A percentile compares a stretch with the other conserved stretches of the same genome.
These are phyloP conservation scores for Drosophila yakuba DNA, from an alignment of 1,140 invertebrate genomes.

Conservation along the genomic window DNA sequence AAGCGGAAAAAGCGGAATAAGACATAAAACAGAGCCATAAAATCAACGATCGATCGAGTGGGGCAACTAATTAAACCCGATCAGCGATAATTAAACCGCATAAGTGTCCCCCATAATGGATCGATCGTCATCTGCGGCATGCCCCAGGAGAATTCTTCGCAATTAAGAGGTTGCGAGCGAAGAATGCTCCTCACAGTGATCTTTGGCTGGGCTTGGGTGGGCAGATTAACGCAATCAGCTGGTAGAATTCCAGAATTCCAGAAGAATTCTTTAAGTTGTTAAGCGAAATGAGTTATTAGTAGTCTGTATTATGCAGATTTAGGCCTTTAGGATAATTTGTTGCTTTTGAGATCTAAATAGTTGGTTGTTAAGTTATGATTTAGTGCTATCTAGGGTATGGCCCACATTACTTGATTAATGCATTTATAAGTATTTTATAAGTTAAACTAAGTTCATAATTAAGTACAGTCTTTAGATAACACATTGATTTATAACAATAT, in stretches of 20 bases:
- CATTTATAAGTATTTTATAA: background rate
- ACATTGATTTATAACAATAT: too few relatives aligned
- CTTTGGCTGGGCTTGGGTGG: background rate
- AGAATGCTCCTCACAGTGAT: slow-evolving; percentile 7
- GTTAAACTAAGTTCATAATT: background rate
- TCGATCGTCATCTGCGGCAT: slow-evolving; percentile 4
- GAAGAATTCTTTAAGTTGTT: background rate
- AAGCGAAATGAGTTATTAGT: background rate
- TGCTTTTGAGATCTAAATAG: too few relatives aligned
- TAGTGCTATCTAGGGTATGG: too few relatives aligned
- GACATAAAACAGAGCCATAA: background rate
- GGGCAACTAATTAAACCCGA: slow-evolving; percentile 21
- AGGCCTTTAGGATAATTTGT: too few relatives aligned
- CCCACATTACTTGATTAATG: background rate
- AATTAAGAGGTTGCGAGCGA: background rate
- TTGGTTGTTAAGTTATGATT: too few relatives aligned
- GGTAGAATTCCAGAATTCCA: background rate
- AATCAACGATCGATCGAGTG: slow-evolving; percentile 1
- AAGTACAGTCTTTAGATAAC: too few relatives aligned
- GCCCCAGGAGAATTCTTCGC: slow-evolving; percentile 25
- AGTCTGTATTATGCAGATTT: background rate
- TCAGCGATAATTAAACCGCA: slow-evolving; percentile 8
- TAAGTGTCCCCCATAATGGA: background rate
- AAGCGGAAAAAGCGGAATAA: background rate
- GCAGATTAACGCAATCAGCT: slow-evolving; percentile 7